These are phyloP conservation scores for Agriopis leucophaearia DNA, from an alignment of 2,888 invertebrate species.

Conservation along the genomic window DNA sequence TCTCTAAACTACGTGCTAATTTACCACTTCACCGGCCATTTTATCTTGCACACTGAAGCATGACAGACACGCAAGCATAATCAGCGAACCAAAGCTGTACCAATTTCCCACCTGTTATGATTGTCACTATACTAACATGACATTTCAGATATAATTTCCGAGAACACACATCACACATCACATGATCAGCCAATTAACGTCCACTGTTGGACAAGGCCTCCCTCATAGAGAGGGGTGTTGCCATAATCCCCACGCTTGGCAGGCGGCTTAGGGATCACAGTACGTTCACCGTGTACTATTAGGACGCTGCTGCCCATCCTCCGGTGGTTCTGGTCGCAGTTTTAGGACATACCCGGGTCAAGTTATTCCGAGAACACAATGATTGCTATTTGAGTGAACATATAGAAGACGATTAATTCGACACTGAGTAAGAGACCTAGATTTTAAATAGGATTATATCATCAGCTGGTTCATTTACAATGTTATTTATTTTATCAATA, in stretches of 20 bases:
- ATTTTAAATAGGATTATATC: slow-evolving; percentile 22
- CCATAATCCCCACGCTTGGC: too few species aligned
- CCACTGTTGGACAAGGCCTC: too few species aligned
- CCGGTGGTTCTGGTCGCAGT: too few species aligned
- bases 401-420: slow-evolving; percentile 21
- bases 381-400: slow-evolving; percentile 10
- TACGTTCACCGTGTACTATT: too few species aligned
- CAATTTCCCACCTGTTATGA: slow-evolving; percentile 6
- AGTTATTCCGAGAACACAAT: slow-evolving; percentile 24
- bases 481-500: neutral
- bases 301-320: too few species aligned
- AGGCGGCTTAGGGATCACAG: too few species aligned
- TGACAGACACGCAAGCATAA: slow-evolving; percentile 12
- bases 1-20: slow-evolving; percentile 14
- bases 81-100: slow-evolving; percentile 3
- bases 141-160: slow-evolving; percentile 8
- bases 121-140: slow-evolving; percentile 1
- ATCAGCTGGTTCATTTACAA: neutral
- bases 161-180: too few species aligned
- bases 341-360: too few species aligned
- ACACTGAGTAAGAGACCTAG: slow-evolving; percentile 25
- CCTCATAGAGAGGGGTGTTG: too few species aligned
- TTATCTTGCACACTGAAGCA: slow-evolving; percentile 22
- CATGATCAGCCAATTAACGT: too few species aligned
- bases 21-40: slow-evolving; percentile 11